Conservation (phyloP, 2,888 invertebrate genomes). For the Spicauda simplicius region DNA sequence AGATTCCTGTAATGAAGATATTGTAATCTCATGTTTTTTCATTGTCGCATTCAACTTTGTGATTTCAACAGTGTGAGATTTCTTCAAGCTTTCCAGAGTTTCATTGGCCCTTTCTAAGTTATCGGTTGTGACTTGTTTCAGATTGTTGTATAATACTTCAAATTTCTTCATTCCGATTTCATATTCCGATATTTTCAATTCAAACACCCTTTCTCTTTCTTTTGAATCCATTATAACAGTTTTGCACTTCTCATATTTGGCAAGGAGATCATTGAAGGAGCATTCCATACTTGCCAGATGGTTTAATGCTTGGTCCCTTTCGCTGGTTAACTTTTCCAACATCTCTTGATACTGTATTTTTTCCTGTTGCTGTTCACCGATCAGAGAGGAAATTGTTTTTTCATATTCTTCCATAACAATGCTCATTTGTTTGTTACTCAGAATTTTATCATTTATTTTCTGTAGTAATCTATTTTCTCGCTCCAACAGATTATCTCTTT, state of each 20-base stretch:
- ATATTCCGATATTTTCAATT: constrained; percentile 87
- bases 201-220: constrained; percentile 87
- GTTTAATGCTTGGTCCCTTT: constrained; percentile 84
- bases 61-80: constrained; percentile 90
- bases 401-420: constrained; percentile 91
- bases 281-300: constrained; percentile 86
- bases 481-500: constrained; percentile 60
- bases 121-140: constrained; percentile 94
- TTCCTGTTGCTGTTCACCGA: constrained; percentile 89
- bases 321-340: constrained; percentile 75
- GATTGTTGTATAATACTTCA: constrained; percentile 92
- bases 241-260: constrained; percentile 87
- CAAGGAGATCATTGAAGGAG: constrained; percentile 86
- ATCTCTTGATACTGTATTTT: constrained; percentile 79
- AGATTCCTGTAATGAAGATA: constrained; percentile 91
- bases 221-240: constrained; percentile 78
- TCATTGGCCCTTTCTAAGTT: constrained; percentile 90
- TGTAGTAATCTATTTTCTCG: constrained; percentile 65
- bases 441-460: constrained; percentile 66
- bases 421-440: constrained; percentile 83
- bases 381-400: constrained; percentile 90
- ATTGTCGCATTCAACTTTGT: constrained; percentile 93
- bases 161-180: constrained; percentile 89
- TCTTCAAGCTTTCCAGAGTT: constrained; percentile 90
- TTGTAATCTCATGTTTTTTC: constrained; percentile 94